Conservation (phyloP, 2,888 invertebrate genomes). For the Perdita meconis region DNA sequence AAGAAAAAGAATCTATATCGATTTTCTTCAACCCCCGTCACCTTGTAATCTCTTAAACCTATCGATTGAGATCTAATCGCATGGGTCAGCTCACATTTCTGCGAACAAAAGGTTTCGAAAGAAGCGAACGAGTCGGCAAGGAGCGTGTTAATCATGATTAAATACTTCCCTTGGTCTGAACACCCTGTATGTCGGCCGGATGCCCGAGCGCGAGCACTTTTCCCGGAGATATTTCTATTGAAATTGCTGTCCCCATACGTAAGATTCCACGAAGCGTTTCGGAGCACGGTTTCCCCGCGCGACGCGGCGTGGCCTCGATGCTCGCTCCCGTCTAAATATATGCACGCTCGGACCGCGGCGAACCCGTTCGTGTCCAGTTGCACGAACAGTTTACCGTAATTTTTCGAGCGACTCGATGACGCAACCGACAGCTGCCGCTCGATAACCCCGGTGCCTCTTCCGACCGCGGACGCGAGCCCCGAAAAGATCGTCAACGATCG, state of each 20-base stretch:
- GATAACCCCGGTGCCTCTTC: constrained; percentile 12
- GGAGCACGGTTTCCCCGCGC: constrained; percentile 17
- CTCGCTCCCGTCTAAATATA: constrained; percentile 42
- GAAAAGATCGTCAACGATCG: not conserved
- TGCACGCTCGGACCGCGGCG: constrained; percentile 33
- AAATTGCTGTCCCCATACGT: constrained; percentile 39
- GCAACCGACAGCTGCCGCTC: constrained; percentile 36
- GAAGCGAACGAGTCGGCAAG: no score
- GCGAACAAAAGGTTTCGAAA: not conserved
- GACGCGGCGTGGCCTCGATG: constrained; percentile 17
- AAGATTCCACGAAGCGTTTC: constrained; percentile 47
- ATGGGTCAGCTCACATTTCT: no score
- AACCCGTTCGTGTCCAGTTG: constrained; percentile 29
- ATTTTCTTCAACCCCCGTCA: no score
- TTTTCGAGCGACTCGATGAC: constrained; percentile 48
- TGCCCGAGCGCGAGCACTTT: not conserved
- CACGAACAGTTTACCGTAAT: constrained; percentile 33
- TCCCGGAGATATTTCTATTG: constrained; percentile 26
- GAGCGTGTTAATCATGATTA: not conserved
- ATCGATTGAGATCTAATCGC: no score
- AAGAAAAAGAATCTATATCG: no score
- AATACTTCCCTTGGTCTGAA: not conserved
- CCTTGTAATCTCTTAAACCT: no score
- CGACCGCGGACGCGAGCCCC: not conserved
- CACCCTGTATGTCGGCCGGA: not conserved